These are phyloP conservation scores for Diorhabda elongata DNA, from an alignment of 1,140 invertebrate species.

Conservation along the genomic window DNA sequence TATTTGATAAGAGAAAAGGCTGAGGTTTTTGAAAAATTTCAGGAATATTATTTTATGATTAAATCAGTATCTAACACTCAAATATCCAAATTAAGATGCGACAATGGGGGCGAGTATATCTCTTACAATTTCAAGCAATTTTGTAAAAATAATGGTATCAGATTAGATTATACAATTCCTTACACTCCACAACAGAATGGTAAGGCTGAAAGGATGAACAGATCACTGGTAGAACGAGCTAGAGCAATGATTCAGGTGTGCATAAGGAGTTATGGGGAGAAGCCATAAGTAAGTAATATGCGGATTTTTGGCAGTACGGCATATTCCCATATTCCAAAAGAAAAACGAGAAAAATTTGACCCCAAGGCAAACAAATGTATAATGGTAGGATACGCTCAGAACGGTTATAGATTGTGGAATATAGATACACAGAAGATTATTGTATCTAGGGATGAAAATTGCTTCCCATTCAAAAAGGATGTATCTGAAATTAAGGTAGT, in stretches of 20 bases:
- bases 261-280: conserved; percentile 31
- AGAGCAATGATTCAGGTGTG: conserved; percentile 36
- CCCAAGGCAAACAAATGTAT: conserved; percentile 31
- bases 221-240: conserved; percentile 47
- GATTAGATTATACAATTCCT: conserved; percentile 33
- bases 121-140: conserved; percentile 31
- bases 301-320: conserved; percentile 36
- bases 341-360: conserved; percentile 31
- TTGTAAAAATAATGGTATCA: conserved; percentile 30
- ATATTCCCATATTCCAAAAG: conserved; percentile 38
- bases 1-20: conserved; percentile 22
- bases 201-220: conserved; percentile 36
- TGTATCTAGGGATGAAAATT: conserved; percentile 25
- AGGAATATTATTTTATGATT: conserved; percentile 16
- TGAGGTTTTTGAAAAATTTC: conserved; percentile 19
- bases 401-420: conserved; percentile 25
- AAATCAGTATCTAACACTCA: conserved; percentile 20
- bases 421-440: conserved; percentile 24
- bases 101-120: conserved; percentile 36
- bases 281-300: conserved; percentile 37
- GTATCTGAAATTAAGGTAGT: conserved; percentile 7
- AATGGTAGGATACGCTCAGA: conserved; percentile 27
- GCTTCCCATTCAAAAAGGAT: conserved; percentile 23
- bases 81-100: conserved; percentile 25
- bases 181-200: conserved; percentile 50